Percentiles rank a stretch among this genome's conserved stretches.
phyloP scores from a whole-genome alignment of 2,888 invertebrate genomes.

The Orthonevra nobilis region DNA sequence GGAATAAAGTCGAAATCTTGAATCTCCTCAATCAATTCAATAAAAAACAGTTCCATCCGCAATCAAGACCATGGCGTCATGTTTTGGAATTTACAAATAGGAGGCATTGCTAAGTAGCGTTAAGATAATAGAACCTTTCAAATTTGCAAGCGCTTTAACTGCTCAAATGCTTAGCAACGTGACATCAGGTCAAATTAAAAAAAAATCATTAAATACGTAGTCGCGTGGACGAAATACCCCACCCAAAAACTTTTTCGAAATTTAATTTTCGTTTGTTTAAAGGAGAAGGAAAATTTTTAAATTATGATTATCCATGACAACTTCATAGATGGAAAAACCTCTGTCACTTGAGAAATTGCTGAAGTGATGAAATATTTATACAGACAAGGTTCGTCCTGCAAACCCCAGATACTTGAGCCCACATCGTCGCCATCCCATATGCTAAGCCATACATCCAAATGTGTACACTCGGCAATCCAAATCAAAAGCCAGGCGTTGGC shows the following conservation, averaged over 20 bases:
- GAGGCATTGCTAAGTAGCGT: too few relatives aligned
- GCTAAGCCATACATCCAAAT: slow-evolving; percentile 13
- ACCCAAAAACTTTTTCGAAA: not conserved
- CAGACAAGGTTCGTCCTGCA: slow-evolving; percentile 47
- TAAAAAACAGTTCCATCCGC: too few relatives aligned
- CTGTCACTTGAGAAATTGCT: slow-evolving; percentile 23
- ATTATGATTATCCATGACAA: slow-evolving; percentile 32
- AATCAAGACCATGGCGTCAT: too few relatives aligned
- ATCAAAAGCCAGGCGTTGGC: slow-evolving; percentile 19
- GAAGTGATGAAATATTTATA: slow-evolving; percentile 40
- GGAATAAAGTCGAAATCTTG: too few relatives aligned
- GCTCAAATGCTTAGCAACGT: too few relatives aligned
- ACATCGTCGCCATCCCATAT: slow-evolving; percentile 21
- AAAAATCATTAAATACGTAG: too few relatives aligned
- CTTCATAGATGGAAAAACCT: slow-evolving; percentile 28
- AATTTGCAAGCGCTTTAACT: too few relatives aligned
- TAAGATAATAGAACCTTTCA: too few relatives aligned
- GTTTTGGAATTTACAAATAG: too few relatives aligned
- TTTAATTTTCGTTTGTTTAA: not conserved
- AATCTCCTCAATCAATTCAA: too few relatives aligned
- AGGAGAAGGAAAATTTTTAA: slow-evolving; percentile 1
- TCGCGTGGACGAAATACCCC: too few relatives aligned
- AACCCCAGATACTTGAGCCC: slow-evolving; percentile 33
- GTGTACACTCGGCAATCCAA: slow-evolving; percentile 3
- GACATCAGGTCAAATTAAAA: too few relatives aligned